Conservation (phyloP, 2,888 invertebrate genomes). For the Brachylomia viminalis region DNA sequence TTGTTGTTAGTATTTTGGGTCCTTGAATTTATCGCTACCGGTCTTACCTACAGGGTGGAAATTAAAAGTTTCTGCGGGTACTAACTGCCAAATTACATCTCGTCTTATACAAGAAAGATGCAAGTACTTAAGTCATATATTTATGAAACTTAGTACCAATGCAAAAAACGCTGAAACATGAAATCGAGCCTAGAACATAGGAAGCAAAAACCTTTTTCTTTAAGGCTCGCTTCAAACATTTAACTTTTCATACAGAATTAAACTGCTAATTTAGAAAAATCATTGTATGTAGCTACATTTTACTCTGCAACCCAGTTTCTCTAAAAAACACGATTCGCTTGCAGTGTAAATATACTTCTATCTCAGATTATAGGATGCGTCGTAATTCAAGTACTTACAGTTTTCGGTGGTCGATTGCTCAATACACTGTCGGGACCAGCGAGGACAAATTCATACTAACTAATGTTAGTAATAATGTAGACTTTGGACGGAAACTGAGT, state of each 20-base stretch:
- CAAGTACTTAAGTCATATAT: too few relatives aligned
- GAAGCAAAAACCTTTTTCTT: not conserved
- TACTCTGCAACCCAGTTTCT: not conserved
- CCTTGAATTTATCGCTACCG: not conserved
- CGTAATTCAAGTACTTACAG: conserved; percentile 70
- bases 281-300: not conserved
- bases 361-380: conserved; percentile 72
- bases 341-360: conserved; percentile 31
- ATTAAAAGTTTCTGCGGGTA: not conserved
- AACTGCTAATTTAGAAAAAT: not conserved
- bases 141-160: too few relatives aligned
- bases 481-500: conserved; percentile 76
- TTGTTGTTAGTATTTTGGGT: not conserved
- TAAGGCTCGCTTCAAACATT: not conserved
- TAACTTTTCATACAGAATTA: not conserved
- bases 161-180: too few relatives aligned
- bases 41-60: not conserved
- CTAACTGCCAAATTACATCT: too few relatives aligned
- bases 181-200: not conserved
- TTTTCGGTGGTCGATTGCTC: conserved; percentile 74
- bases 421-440: conserved; percentile 67
- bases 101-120: too few relatives aligned
- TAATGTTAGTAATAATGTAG: conserved; percentile 66
- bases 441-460: conserved; percentile 72
- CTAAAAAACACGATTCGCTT: conserved; percentile 1